Evolutionary conservation across 1,140 invertebrate genomes (phyloP).

Genomic region (Phymastichus coffea): DNA sequence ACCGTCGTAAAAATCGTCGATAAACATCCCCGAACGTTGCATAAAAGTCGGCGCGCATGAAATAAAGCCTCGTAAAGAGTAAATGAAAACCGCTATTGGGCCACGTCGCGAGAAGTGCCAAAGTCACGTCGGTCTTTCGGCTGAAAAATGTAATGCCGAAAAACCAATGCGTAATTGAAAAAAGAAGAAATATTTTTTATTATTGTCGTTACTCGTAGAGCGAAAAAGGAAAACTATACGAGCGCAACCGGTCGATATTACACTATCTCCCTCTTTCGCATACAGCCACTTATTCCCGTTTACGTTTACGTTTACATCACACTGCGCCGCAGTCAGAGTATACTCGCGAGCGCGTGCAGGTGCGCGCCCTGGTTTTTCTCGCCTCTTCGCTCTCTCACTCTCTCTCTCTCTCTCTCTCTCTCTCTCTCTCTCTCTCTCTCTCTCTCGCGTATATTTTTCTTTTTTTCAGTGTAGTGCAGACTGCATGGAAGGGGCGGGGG

Average conservation of each 20-base stretch:
- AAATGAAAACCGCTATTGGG: too few species aligned
- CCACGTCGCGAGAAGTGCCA: too few species aligned
- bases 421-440: background rate
- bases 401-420: conserved; percentile 4
- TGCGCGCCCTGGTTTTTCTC: conserved; percentile 50
- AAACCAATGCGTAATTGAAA: conserved; percentile 30
- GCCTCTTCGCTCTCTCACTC: conserved; percentile 25
- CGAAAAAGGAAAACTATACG: conserved; percentile 15
- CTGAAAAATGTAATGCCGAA: too few species aligned
- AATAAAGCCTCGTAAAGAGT: background rate
- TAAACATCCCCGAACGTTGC: too few species aligned
- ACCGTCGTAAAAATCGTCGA: too few species aligned
- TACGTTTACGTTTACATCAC: conserved; percentile 55
- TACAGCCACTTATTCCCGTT: conserved; percentile 48
- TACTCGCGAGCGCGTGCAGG: conserved; percentile 43
- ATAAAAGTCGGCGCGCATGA: background rate
- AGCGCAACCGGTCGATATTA: conserved; percentile 31
- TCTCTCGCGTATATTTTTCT: too few species aligned
- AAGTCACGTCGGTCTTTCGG: too few species aligned
- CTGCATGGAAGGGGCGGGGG: conserved; percentile 14
- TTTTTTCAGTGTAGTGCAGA: conserved; percentile 14
- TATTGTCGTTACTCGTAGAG: conserved; percentile 1
- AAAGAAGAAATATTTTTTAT: too few species aligned
- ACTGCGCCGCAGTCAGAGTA: conserved; percentile 52
- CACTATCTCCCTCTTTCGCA: conserved; percentile 25